A percentile compares a stretch with the other conserved stretches of the same genome.
These are phyloP conservation scores for Fragum sueziense DNA, from an alignment of 2,888 invertebrate genomes.

Conservation along the genomic window DNA sequence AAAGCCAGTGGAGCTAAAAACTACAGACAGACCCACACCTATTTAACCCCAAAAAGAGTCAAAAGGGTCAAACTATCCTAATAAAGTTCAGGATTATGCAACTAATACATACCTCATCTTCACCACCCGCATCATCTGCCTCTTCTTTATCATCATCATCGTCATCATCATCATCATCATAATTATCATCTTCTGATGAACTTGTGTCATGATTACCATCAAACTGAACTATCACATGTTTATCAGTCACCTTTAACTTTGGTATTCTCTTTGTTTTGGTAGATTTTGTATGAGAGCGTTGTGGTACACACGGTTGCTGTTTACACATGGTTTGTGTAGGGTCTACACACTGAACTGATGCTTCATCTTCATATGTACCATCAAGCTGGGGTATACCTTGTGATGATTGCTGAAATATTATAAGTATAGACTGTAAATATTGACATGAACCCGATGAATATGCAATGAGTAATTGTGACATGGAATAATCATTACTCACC, in stretches of 20 bases:
- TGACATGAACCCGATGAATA: too few relatives aligned
- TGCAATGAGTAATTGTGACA: too few relatives aligned
- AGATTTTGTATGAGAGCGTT: too few relatives aligned
- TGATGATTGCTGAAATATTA: not conserved
- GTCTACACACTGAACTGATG: too few relatives aligned
- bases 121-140: slow-evolving; percentile 87
- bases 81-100: too few relatives aligned
- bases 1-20: too few relatives aligned
- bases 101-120: slow-evolving; percentile 81
- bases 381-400: slow-evolving; percentile 60
- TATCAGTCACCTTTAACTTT: not conserved
- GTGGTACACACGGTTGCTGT: too few relatives aligned
- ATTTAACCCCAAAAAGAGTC: too few relatives aligned
- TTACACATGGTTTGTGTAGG: too few relatives aligned
- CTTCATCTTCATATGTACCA: slow-evolving; percentile 74
- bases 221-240: slow-evolving; percentile 40
- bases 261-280: not conserved
- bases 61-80: too few relatives aligned
- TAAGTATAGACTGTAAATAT: not conserved
- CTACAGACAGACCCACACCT: too few relatives aligned
- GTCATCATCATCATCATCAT: slow-evolving; percentile 87
- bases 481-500: too few relatives aligned
- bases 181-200: slow-evolving; percentile 88
- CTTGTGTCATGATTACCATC: slow-evolving; percentile 82
- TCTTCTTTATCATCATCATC: slow-evolving; percentile 89